phyloP scores from a whole-genome alignment of 2,888 invertebrate genomes.

The Hylaea fasciaria region DNA sequence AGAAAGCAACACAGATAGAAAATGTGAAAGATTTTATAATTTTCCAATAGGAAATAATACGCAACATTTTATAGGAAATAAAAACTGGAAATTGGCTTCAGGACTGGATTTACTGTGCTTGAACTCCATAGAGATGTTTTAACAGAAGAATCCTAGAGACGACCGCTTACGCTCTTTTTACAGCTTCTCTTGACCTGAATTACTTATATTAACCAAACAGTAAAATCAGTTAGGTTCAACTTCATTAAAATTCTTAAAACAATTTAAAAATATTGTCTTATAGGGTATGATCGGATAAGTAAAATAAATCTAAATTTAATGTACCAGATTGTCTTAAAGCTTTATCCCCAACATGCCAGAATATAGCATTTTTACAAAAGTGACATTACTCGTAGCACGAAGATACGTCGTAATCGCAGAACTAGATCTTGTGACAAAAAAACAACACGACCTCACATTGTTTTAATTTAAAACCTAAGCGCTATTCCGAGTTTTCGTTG shows the following conservation, averaged over 20 bases:
- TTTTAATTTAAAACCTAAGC: slow-evolving; percentile 58
- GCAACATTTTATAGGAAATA: neutral
- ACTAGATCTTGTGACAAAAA: slow-evolving; percentile 36
- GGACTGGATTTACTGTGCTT: no score
- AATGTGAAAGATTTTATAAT: neutral
- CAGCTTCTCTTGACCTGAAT: no score
- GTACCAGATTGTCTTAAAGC: neutral
- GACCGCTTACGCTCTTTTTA: no score
- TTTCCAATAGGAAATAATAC: neutral
- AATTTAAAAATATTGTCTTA: no score
- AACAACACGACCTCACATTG: slow-evolving; percentile 40
- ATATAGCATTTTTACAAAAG: slow-evolving; percentile 10
- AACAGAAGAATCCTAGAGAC: no score
- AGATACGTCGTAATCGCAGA: slow-evolving; percentile 25
- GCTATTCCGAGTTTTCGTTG: slow-evolving; percentile 78
- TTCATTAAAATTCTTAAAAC: no score
- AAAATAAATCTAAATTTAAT: neutral
- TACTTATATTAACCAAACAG: no score
- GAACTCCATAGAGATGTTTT: no score
- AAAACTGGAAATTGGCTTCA: neutral
- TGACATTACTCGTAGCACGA: slow-evolving; percentile 7
- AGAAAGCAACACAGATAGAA: neutral
- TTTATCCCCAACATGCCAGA: neutral
- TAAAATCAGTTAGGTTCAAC: no score
- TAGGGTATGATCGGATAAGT: no score